Evolutionary conservation across 2,113 vertebrate species (phyloP).

Genomic region (Numenius arquata): DNA sequence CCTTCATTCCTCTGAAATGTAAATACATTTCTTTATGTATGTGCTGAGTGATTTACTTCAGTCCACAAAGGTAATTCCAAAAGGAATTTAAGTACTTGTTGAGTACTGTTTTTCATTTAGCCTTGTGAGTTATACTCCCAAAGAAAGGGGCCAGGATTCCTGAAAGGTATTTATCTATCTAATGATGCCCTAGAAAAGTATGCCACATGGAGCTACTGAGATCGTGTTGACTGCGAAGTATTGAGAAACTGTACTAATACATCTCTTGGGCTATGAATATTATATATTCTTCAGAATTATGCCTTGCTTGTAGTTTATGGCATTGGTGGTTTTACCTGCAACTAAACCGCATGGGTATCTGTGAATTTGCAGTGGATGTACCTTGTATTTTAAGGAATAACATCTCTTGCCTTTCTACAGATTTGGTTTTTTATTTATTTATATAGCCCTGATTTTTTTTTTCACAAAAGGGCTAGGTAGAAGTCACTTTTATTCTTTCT

Average conservation of each 20-base stretch:
- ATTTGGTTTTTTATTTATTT: not conserved
- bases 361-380: not conserved
- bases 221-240: not conserved
- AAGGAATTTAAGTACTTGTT: not conserved
- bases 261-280: not conserved
- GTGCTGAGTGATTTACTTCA: not conserved
- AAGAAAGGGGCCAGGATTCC: not conserved
- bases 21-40: not conserved
- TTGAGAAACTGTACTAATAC: not conserved
- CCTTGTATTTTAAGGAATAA: not conserved
- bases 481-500: not conserved
- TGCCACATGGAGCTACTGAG: not conserved
- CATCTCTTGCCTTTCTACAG: not conserved
- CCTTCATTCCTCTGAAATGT: not conserved
- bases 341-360: not conserved
- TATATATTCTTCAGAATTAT: not conserved
- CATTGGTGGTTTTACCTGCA: not conserved
- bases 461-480: not conserved
- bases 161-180: not conserved
- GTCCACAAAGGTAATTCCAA: not conserved
- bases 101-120: not conserved
- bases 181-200: not conserved
- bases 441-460: not conserved
- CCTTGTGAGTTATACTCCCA: not conserved
- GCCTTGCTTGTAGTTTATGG: not conserved